Conservation (phyloP, 2,113 vertebrate species). For the Prietella phreatophila region DNA sequence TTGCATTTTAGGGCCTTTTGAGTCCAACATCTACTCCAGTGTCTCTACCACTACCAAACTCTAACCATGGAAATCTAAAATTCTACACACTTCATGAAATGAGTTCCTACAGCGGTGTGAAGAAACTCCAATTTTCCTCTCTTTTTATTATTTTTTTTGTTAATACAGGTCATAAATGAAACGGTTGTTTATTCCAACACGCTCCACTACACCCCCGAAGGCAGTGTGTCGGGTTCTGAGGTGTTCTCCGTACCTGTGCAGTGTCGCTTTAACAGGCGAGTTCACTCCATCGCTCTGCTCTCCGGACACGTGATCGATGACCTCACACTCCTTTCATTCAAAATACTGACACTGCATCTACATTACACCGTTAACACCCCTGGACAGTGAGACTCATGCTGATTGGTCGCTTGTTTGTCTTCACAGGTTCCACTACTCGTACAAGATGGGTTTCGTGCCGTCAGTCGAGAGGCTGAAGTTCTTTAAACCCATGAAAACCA, state of each 20-base stretch:
- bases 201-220: slow-evolving; percentile 58
- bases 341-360: background rate
- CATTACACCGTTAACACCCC: background rate
- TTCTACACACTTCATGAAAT: background rate
- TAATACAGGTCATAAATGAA: slow-evolving; percentile 59
- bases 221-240: slow-evolving; percentile 48
- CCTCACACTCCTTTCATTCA: background rate
- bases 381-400: background rate
- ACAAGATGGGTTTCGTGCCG: slow-evolving; percentile 67
- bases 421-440: slow-evolving; percentile 68
- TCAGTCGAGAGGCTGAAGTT: slow-evolving; percentile 48
- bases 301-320: background rate
- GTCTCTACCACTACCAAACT: background rate
- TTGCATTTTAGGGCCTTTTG: no score
- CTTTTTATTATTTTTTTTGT: background rate
- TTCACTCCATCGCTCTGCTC: background rate
- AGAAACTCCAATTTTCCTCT: background rate
- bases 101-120: background rate
- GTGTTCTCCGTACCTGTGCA: slow-evolving; percentile 55
- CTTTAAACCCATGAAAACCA: slow-evolving; percentile 58
- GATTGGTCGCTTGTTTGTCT: background rate
- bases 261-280: slow-evolving; percentile 70
- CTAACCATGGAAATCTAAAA: background rate
- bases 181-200: slow-evolving; percentile 63
- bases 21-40: no score